phyloP scores from a whole-genome alignment of 2,888 invertebrate species.

The Candidula unifasciata region DNA sequence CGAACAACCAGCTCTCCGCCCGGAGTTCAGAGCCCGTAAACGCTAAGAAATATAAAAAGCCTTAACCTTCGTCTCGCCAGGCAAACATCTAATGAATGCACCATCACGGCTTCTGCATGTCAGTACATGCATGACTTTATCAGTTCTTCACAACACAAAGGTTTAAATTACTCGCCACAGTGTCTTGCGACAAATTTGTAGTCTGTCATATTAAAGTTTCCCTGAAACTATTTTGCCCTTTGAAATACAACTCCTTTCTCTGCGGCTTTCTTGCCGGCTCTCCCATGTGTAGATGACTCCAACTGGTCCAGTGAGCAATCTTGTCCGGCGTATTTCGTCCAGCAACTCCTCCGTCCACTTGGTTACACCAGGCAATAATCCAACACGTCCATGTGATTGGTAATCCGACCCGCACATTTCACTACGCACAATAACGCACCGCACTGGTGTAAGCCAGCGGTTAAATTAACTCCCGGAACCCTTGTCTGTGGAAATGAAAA shows the following conservation, averaged over 20 bases:
- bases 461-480: slow-evolving; percentile 52
- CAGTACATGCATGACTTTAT: too few species aligned
- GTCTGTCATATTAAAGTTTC: background rate
- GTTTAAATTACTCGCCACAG: background rate
- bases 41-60: too few species aligned
- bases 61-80: too few species aligned
- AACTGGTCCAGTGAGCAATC: slow-evolving; percentile 40
- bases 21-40: too few species aligned
- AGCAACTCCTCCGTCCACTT: slow-evolving; percentile 35
- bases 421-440: slow-evolving; percentile 46
- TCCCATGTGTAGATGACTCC: slow-evolving; percentile 40
- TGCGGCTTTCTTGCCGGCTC: background rate
- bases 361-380: slow-evolving; percentile 47
- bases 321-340: slow-evolving; percentile 19
- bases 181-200: background rate
- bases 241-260: background rate
- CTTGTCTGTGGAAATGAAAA: slow-evolving; percentile 51
- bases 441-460: slow-evolving; percentile 36
- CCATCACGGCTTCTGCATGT: too few species aligned
- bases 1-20: too few species aligned
- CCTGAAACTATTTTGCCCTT: background rate
- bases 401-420: slow-evolving; percentile 46
- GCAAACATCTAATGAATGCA: too few species aligned
- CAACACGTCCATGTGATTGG: slow-evolving; percentile 45
- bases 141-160: too few species aligned